Evolutionary conservation across 2,888 invertebrate genomes (phyloP), one percentile per base, ranked within the genome.

Genomic region (Drosophila ustulata): DNA sequence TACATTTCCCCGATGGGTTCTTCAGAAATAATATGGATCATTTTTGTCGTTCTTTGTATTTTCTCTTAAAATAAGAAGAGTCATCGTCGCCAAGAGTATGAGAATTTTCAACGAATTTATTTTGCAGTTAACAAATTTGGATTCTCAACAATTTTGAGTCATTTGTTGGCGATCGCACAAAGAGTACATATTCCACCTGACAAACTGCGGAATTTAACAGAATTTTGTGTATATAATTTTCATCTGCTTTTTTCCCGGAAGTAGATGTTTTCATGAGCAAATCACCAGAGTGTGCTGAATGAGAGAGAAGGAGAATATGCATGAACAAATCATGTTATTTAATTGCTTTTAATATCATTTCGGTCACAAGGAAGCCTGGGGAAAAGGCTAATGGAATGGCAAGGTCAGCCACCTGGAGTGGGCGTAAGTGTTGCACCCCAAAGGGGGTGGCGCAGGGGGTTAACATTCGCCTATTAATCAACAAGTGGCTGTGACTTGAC

Each of bases 391-490:
- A 67, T 66, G 61, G 64, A 62, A 56, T 46, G 25, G n/a, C 46
- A 80, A 81, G 81, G 84, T 82, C 78, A 87, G 69, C 66, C 66
- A 82, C 78, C 78, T 50, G 80, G n/a, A 43, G 58, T 63, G 67
- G 63, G 59, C 18, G 57, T 43, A 37, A 4, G n/a, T 25, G n/a
- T 18, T 39, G 13, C 34, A 34, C n/a, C 58, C 28, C 28, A 4
- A 37, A 23, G 26, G n/a, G 2, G 30, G 28, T 23, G 30, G 3
- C 4, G 9, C 51, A 37, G 11, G 69, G 34, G 18, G 39, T 6
- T 30, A 7, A 32, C 52, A 28, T 37, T 71, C 50, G 76, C 66
- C 88, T 82, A 83, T 83, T 83, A 85, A 88, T 83, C 88, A 83
- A 83, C 75, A 80, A 82, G 86, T 82, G 77, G 70, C 55, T 67